Percentiles rank a stretch among this genome's conserved stretches.
Evolutionary conservation across 2,113 vertebrate species (phyloP).

Genomic region (Malaclemys terrapin): DNA sequence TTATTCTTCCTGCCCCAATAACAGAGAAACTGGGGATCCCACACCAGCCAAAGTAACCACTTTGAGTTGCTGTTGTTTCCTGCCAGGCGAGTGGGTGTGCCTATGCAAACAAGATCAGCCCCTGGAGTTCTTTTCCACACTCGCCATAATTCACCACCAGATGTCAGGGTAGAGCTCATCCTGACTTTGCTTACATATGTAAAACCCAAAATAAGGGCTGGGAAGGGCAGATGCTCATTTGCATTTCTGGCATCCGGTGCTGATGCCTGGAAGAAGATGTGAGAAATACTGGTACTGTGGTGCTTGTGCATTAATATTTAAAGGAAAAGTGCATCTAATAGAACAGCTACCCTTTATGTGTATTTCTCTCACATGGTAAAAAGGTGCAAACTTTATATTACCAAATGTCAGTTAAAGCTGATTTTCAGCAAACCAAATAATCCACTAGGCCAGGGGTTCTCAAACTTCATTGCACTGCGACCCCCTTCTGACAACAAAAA

Average conservation of each 20-base stretch:
- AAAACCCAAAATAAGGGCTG: constrained; percentile 42
- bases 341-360: background rate
- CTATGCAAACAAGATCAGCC: no score
- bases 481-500: no score
- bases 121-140: no score
- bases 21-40: no score
- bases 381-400: background rate
- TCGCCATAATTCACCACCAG: no score
- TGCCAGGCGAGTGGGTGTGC: no score
- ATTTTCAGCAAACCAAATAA: background rate
- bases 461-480: no score
- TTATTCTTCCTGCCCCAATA: no score
- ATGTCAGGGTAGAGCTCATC: no score
- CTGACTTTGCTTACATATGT: no score
- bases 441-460: background rate
- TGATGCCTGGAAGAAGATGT: constrained; percentile 23
- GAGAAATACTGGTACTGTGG: constrained; percentile 28
- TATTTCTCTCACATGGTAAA: background rate
- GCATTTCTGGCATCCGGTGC: constrained; percentile 46
- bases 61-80: no score
- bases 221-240: constrained; percentile 60
- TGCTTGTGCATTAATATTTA: constrained; percentile 32
- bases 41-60: no score
- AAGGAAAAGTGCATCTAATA: constrained; percentile 11
- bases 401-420: background rate